Base-by-base conservation (phyloP, 2,797 vertebrate genomes). In the Microchirus variegatus region DNA sequence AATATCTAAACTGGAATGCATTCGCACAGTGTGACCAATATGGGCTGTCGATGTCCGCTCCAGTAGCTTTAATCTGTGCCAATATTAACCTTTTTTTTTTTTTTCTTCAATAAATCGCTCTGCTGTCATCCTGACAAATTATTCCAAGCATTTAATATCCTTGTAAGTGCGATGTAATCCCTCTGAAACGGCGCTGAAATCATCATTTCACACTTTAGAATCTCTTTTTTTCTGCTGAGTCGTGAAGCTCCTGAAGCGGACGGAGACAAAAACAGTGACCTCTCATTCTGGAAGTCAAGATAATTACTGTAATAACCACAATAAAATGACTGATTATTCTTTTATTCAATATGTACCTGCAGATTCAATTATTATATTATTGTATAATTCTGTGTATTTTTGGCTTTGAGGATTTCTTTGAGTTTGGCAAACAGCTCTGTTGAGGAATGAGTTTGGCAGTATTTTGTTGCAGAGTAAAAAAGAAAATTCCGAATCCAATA, bases 1-100 rank as follows among this genome's bases (percentile, higher is more conserved):
- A 26, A 62, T 51, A 58, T 53, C 36, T 43, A 50, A 59, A 59
- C 49, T 55, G 43, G 35, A 53, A 53, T 53, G 58, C 42, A 63
- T 59, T 68, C 54, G 62, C 42, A 47, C 22, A 7, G 31, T 56
- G 37, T 50, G 59, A 50, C 51, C 36, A 44, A 13, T 53, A 48
- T 19, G 11, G 43, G 42, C 47, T 77, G 63, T 56, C 76, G 44
- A 2, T 11, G 47, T 14, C 48, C 2, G 11, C 13, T 40, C 50
- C 60, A 35, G 46, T 45, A 60, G 63, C 35, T 68, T 56, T 13
- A 63, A 11, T 69, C 60, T 59, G 49, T 49, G 58, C 36, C 53
- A 35, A 41, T 5, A 36, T 53, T 59, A 18, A 11, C n/a, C 47
- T 38, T 71, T 62, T n/a, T n/a, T n/a, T n/a, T n/a, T n/a, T n/a